A percentile compares a stretch with the other conserved stretches of the same genome.
phyloP scores from a whole-genome alignment of 2,113 vertebrate species.

The Propithecus coquereli region DNA sequence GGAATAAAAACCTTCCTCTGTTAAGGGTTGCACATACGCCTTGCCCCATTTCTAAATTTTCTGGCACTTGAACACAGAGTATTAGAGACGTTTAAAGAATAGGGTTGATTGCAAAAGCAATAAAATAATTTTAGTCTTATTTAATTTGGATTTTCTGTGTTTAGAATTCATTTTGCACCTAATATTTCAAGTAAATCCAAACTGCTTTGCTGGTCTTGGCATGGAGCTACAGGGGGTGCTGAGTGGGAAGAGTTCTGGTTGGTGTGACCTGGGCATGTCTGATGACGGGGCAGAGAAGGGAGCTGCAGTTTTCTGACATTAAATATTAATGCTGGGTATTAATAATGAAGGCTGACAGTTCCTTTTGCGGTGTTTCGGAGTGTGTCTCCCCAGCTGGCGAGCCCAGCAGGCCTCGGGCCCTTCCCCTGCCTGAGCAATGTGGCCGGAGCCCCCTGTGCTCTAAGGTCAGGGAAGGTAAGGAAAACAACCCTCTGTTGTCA shows the following conservation, averaged over 20 bases:
- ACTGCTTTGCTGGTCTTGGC: constrained; percentile 72
- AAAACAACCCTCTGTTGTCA: constrained; percentile 86
- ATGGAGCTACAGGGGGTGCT: constrained; percentile 67
- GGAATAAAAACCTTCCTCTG: not conserved
- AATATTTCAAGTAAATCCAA: constrained; percentile 6
- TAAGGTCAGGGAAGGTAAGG: constrained; percentile 86
- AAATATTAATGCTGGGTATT: constrained; percentile 96
- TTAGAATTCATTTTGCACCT: constrained; percentile 4
- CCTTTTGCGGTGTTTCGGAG: constrained; percentile 86
- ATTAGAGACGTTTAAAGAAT: constrained; percentile 11
- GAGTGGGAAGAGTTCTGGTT: constrained; percentile 77
- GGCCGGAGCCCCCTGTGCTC: constrained; percentile 85
- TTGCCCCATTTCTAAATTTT: constrained; percentile 42
- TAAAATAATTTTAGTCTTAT: not conserved
- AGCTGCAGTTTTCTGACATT: constrained; percentile 92
- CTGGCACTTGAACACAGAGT: constrained; percentile 3
- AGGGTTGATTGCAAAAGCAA: constrained; percentile 54
- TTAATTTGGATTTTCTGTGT: constrained; percentile 24
- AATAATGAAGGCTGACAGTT: constrained; percentile 96
- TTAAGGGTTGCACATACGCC: not conserved
- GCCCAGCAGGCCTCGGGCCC: constrained; percentile 75
- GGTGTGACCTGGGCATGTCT: constrained; percentile 82
- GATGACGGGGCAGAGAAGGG: constrained; percentile 81
- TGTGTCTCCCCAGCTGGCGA: constrained; percentile 81
- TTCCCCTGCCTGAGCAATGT: constrained; percentile 70